Evolutionary conservation across 2,797 vertebrate genomes (phyloP).

Genomic region (Poecilia picta): DNA sequence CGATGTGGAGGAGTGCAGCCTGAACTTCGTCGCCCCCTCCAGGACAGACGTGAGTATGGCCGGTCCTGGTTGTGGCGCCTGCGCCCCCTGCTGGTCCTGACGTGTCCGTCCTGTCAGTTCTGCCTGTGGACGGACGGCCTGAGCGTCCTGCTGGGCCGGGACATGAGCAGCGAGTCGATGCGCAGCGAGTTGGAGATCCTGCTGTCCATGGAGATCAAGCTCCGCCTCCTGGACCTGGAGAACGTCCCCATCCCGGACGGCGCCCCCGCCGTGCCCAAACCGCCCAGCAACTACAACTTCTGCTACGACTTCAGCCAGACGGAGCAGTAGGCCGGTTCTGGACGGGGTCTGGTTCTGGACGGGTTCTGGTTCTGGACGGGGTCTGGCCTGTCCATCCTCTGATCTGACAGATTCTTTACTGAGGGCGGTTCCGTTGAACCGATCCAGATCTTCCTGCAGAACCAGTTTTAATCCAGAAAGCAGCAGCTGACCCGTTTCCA

Average conservation of each 20-base stretch:
- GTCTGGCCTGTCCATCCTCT: conserved; percentile 13
- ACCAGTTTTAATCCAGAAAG: neutral
- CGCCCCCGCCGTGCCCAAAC: conserved; percentile 89
- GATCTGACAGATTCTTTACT: conserved; percentile 20
- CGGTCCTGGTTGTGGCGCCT: too few species aligned
- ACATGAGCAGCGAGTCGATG: conserved; percentile 92
- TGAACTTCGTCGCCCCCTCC: conserved; percentile 94
- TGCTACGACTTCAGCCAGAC: conserved; percentile 93
- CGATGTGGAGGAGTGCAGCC: conserved; percentile 86
- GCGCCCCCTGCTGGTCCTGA: neutral
- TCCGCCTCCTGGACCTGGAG: conserved; percentile 94
- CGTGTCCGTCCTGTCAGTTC: conserved; percentile 79
- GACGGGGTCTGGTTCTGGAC: too few species aligned
- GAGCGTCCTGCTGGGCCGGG: conserved; percentile 89
- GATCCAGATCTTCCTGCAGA: neutral
- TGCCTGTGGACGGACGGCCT: conserved; percentile 95
- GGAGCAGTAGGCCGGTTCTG: conserved; percentile 82
- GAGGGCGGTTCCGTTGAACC: neutral
- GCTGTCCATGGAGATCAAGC: conserved; percentile 97
- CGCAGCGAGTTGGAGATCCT: conserved; percentile 94
- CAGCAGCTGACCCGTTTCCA: neutral
- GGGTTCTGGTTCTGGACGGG: neutral
- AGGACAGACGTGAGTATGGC: conserved; percentile 89
- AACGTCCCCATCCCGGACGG: conserved; percentile 91
- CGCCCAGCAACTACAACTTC: conserved; percentile 95